Percentiles rank a stretch among this genome's conserved stretches.
Conservation (phyloP, 2,797 vertebrate genomes). For the Octomys mimax region DNA sequence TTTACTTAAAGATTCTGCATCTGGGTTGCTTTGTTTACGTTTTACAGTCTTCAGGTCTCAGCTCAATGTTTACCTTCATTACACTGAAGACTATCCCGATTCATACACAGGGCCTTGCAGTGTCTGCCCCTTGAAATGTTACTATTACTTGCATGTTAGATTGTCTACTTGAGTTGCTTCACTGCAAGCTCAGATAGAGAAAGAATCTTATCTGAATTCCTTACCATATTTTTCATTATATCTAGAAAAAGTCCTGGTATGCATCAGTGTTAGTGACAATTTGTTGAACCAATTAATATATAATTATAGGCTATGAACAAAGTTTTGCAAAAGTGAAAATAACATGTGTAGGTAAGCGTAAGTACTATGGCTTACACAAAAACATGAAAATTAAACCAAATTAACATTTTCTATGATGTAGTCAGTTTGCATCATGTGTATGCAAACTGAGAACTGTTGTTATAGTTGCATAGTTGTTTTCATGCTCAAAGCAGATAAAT, state of each 20-base stretch:
- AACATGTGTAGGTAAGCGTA: not conserved
- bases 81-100: not conserved
- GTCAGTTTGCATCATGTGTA: not conserved
- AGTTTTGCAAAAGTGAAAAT: not conserved
- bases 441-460: too few species aligned
- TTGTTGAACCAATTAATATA: not conserved
- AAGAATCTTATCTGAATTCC: not conserved
- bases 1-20: not conserved
- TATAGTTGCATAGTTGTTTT: not conserved
- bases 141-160: not conserved
- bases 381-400: not conserved
- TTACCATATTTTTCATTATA: not conserved
- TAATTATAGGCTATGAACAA: not conserved
- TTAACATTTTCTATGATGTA: not conserved
- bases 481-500: too few species aligned
- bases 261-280: not conserved
- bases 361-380: not conserved
- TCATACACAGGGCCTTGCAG: too few species aligned
- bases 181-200: not conserved
- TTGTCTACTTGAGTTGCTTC: not conserved
- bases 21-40: not conserved
- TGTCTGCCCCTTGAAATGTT: not conserved
- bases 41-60: not conserved
- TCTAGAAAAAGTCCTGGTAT: not conserved
- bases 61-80: not conserved